phyloP scores from a whole-genome alignment of 2,797 vertebrate species.

The Catamblyrhynchus diadema region DNA sequence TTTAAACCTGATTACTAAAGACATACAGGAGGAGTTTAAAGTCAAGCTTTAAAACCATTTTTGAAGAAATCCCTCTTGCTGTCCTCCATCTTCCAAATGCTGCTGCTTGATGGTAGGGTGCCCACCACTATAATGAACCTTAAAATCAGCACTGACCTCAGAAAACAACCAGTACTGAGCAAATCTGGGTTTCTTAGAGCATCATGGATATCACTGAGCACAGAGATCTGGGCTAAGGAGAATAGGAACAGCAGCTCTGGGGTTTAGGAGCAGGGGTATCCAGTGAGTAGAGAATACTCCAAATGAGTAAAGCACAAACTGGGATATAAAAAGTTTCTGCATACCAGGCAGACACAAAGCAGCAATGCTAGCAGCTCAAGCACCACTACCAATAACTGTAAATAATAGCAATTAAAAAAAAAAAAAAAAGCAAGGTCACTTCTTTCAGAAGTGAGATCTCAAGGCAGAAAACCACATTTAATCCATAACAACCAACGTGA shows the following conservation, averaged over 20 bases:
- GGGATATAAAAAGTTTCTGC: neutral
- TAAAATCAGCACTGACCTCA: neutral
- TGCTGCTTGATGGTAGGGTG: neutral
- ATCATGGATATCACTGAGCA: rapidly evolving
- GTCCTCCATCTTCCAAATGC: neutral
- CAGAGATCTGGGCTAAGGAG: neutral
- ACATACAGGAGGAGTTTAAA: neutral
- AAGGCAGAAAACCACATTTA: neutral
- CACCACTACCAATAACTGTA: neutral
- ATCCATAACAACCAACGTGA: neutral
- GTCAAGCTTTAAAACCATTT: neutral
- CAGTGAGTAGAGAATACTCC: neutral
- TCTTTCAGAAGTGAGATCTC: neutral
- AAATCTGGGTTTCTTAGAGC: neutral
- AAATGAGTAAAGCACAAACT: neutral
- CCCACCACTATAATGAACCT: neutral
- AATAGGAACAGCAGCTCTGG: neutral
- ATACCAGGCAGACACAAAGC: neutral
- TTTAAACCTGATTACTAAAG: neutral
- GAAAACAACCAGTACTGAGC: neutral
- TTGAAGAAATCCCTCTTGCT: neutral
- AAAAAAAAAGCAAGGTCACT: neutral
- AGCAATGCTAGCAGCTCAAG: neutral
- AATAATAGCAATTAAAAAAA: neutral
- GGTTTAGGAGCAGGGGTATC: neutral